Conservation (phyloP, 2,888 invertebrate species). For the Caradrina kadenii region DNA sequence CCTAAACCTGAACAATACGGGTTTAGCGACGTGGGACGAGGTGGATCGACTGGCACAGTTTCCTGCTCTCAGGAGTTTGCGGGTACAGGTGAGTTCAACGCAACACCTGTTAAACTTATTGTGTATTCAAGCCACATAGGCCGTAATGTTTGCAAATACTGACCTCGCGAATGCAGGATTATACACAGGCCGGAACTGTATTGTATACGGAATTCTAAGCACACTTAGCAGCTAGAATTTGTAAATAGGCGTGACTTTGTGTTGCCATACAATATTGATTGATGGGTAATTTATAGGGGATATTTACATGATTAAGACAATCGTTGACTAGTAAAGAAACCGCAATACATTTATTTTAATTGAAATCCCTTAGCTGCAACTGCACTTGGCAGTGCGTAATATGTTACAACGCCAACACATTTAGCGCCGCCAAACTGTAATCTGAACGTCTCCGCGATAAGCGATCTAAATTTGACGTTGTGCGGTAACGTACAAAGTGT, state of each 20-base stretch:
- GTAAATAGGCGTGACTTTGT: slow-evolving; percentile 43
- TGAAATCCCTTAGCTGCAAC: slow-evolving; percentile 40
- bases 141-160: slow-evolving; percentile 64
- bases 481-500: slow-evolving; percentile 43
- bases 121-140: slow-evolving; percentile 49
- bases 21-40: slow-evolving; percentile 96
- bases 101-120: slow-evolving; percentile 56
- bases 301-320: slow-evolving; percentile 24
- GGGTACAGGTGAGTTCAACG: slow-evolving; percentile 92
- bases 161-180: slow-evolving; percentile 66
- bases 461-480: slow-evolving; percentile 59
- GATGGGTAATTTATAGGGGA: slow-evolving; percentile 20
- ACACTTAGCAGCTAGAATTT: slow-evolving; percentile 45
- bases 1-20: slow-evolving; percentile 96
- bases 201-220: slow-evolving; percentile 52
- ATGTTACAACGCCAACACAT: slow-evolving; percentile 60
- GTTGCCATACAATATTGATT: slow-evolving; percentile 32
- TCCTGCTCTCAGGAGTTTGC: slow-evolving; percentile 95
- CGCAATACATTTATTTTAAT: slow-evolving; percentile 40
- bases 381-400: slow-evolving; percentile 63
- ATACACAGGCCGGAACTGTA: slow-evolving; percentile 71
- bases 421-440: slow-evolving; percentile 61
- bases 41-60: slow-evolving; percentile 96
- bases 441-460: slow-evolving; percentile 53
- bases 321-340: slow-evolving; percentile 14